Conservation (phyloP, 2,797 vertebrate genomes). For the Liparis tanakae region DNA sequence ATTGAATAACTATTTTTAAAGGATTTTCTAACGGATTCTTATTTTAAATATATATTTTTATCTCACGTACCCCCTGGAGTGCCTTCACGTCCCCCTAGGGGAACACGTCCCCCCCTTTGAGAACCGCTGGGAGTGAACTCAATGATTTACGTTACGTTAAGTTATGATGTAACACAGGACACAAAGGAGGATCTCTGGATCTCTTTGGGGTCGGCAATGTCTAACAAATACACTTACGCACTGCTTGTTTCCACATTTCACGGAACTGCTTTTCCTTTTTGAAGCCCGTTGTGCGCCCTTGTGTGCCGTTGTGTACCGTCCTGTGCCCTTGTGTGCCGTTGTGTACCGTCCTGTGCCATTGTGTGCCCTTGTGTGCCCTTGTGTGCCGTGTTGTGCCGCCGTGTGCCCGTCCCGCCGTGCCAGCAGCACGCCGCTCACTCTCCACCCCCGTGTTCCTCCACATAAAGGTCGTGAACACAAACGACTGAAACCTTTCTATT, state of each 20-base stretch:
- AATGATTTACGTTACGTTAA: not conserved
- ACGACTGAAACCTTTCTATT: not conserved
- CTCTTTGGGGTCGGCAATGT: not conserved
- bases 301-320: not conserved
- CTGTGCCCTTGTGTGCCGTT: not conserved
- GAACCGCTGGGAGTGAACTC: not conserved
- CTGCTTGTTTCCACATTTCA: slow-evolving; percentile 10
- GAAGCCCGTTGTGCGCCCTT: slow-evolving; percentile 1
- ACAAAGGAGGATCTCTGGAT: not conserved
- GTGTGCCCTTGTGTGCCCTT: not conserved
- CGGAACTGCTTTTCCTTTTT: slow-evolving; percentile 20
- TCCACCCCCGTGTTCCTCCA: not conserved
- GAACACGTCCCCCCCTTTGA: too few species aligned
- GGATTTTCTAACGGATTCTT: too few species aligned
- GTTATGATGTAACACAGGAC: not conserved
- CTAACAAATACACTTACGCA: not conserved
- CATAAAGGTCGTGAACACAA: slow-evolving; percentile 22
- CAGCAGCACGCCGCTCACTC: slow-evolving; percentile 3
- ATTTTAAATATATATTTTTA: too few species aligned
- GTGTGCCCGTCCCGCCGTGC: slow-evolving; percentile 1
- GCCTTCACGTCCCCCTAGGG: too few species aligned
- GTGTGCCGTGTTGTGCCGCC: not conserved
- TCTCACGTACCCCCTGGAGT: too few species aligned
- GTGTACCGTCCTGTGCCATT: not conserved
- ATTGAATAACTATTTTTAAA: too few species aligned